Conservation (phyloP, 2,888 invertebrate species). For the Nasonovia ribisnigri region DNA sequence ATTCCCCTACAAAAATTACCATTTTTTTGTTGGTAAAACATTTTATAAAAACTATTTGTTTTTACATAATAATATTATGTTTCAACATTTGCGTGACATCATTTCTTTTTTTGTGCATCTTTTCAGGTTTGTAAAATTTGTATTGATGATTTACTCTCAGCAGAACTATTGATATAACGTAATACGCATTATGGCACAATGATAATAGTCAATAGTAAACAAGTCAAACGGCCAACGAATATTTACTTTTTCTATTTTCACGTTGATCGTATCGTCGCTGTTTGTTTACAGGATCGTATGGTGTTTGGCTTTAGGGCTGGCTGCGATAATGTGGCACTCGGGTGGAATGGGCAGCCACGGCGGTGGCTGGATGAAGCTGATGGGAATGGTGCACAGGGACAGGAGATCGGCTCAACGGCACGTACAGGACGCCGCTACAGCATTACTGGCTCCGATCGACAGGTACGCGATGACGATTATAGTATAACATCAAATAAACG, state of each 20-base stretch:
- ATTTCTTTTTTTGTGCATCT: background rate
- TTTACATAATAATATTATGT: background rate
- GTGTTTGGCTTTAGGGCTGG: constrained; percentile 54
- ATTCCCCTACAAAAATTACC: background rate
- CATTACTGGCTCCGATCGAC: constrained; percentile 59
- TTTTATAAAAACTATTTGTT: background rate
- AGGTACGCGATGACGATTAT: constrained; percentile 46
- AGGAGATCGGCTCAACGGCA: constrained; percentile 71
- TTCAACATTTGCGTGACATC: background rate
- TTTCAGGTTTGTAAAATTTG: background rate
- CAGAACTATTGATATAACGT: background rate
- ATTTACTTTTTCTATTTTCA: background rate
- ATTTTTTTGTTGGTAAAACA: background rate
- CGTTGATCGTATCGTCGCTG: background rate
- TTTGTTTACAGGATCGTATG: constrained; percentile 56
- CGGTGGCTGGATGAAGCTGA: constrained; percentile 86
- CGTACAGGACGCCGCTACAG: constrained; percentile 60
- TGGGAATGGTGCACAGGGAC: constrained; percentile 85
- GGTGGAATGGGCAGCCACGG: constrained; percentile 79
- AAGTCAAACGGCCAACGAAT: background rate
- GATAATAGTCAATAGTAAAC: background rate
- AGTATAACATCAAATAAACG: constrained; percentile 17
- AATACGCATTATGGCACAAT: background rate
- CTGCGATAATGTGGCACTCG: constrained; percentile 80
- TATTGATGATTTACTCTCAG: background rate